These are phyloP conservation scores for Anolis apletophallus DNA, from an alignment of 2,797 vertebrate species.

Conservation along the genomic window DNA sequence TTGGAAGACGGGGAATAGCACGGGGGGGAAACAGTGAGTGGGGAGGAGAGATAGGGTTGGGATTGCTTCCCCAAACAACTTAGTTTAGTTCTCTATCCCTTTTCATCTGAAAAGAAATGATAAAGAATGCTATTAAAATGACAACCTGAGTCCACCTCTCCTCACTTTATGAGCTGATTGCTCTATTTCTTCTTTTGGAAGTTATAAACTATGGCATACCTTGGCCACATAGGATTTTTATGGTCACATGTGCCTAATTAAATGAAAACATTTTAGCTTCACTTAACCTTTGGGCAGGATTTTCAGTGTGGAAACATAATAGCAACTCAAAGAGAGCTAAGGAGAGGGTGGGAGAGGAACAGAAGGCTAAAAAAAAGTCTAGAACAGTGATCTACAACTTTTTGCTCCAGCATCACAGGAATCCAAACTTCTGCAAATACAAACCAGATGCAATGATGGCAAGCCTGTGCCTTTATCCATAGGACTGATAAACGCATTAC, in stretches of 20 bases:
- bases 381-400: not conserved
- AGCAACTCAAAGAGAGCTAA: not conserved
- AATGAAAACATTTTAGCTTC: conserved; percentile 16
- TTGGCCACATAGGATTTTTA: not conserved
- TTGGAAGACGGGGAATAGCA: conserved; percentile 22
- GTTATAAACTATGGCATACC: not conserved
- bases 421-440: not conserved
- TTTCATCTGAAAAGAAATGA: conserved; percentile 58
- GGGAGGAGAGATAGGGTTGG: fast-evolving
- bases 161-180: conserved; percentile 4
- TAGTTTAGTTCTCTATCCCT: conserved; percentile 43
- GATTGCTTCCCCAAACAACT: conserved; percentile 27
- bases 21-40: fast-evolving
- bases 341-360: not conserved
- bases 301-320: not conserved
- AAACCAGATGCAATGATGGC: not conserved
- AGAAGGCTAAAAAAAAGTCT: not conserved
- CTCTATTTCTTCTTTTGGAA: not conserved
- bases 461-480: not conserved
- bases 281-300: conserved; percentile 24
- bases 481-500: too few species aligned
- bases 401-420: not conserved
- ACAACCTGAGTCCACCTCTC: conserved; percentile 25
- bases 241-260: conserved; percentile 17
- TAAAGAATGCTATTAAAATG: conserved; percentile 46